phyloP scores from a whole-genome alignment of 2,113 vertebrate species.

The Petrocephalus zakoni region DNA sequence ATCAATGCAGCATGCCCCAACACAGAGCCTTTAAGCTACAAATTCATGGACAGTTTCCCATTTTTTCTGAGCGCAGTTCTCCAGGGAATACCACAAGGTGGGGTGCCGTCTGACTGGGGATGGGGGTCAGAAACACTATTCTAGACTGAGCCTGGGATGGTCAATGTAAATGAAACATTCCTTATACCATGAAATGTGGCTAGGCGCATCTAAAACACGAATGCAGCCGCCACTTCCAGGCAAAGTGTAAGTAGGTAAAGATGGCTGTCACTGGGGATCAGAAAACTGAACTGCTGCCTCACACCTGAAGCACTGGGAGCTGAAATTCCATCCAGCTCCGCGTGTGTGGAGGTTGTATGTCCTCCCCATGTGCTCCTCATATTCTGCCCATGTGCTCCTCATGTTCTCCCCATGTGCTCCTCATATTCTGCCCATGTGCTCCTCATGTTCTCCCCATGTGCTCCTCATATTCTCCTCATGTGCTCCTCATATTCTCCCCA shows the following conservation, averaged over 20 bases:
- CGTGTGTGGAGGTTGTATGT: not conserved
- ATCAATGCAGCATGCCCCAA: not conserved
- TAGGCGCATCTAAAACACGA: not conserved
- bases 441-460: no score
- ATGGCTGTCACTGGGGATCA: not conserved
- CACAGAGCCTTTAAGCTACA: not conserved
- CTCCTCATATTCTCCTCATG: no score
- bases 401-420: no score
- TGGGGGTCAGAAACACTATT: not conserved
- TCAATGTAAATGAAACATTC: not conserved
- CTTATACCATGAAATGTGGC: not conserved
- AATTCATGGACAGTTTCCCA: not conserved
- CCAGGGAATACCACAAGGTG: not conserved
- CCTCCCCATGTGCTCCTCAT: no score
- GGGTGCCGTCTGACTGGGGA: not conserved
- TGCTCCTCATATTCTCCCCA: no score
- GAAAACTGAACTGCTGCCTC: not conserved
- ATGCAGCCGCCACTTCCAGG: not conserved
- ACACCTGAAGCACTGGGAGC: not conserved
- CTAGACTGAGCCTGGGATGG: not conserved
- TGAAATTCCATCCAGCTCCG: not conserved
- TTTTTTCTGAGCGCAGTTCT: not conserved
- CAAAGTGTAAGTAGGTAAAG: not conserved
- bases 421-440: no score
- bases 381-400: no score